A percentile compares a stretch with the other conserved stretches of the same genome.
Evolutionary conservation across 2,888 invertebrate species (phyloP).

Genomic region (Xanthia icteritia): DNA sequence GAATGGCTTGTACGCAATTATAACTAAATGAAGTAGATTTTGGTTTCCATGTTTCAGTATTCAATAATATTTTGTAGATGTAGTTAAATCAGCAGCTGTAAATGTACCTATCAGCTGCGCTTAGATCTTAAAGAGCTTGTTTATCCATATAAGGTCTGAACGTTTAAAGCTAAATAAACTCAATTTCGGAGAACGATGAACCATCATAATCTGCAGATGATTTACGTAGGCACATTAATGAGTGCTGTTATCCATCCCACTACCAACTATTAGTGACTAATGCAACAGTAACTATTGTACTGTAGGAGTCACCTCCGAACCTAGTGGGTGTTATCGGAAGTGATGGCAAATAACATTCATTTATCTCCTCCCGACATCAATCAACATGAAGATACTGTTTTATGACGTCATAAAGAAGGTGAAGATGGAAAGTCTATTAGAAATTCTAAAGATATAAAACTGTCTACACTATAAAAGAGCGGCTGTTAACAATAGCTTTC

Average conservation of each 20-base stretch:
- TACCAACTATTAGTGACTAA: constrained; percentile 54
- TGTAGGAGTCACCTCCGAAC: constrained; percentile 51
- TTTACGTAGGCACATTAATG: constrained; percentile 41
- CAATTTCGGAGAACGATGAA: constrained; percentile 21
- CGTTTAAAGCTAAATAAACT: constrained; percentile 11
- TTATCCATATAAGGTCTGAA: not conserved
- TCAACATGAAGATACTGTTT: constrained; percentile 8
- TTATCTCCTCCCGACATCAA: constrained; percentile 13
- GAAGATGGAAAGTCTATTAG: constrained; percentile 34
- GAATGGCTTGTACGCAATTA: constrained; percentile 5
- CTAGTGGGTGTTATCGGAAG: constrained; percentile 46
- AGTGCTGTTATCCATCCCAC: constrained; percentile 44
- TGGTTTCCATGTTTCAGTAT: not conserved
- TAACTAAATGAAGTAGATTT: not conserved
- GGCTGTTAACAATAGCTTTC: constrained; percentile 56
- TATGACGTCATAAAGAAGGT: constrained; percentile 24
- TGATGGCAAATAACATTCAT: constrained; percentile 20
- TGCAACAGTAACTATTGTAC: constrained; percentile 26
- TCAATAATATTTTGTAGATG: not conserved
- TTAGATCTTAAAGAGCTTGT: not conserved
- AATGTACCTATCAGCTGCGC: too few relatives aligned
- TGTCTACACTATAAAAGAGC: constrained; percentile 18
- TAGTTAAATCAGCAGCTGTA: not conserved
- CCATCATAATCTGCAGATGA: constrained; percentile 29
- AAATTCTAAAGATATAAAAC: constrained; percentile 30